phyloP scores from a whole-genome alignment of 2,797 vertebrate species.

The Sebastes iracundus region DNA sequence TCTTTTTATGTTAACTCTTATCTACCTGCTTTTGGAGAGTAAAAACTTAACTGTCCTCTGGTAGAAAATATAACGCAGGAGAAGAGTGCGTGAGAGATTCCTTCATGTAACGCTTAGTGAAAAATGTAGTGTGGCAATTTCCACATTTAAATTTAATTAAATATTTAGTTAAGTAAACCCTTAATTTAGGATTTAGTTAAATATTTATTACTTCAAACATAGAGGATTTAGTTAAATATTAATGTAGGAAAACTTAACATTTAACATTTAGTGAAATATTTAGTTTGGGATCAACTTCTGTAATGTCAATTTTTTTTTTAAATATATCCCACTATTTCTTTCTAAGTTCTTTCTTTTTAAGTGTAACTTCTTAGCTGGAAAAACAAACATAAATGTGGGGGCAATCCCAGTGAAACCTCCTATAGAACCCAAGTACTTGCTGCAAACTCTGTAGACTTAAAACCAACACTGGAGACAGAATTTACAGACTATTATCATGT shows the following conservation, averaged over 20 bases:
- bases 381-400: not conserved
- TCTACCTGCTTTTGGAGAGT: not conserved
- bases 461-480: not conserved
- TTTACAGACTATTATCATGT: not conserved
- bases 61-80: not conserved
- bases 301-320: not conserved
- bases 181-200: constrained; percentile 27
- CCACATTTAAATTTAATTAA: constrained; percentile 19
- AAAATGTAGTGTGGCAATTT: constrained; percentile 12
- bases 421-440: not conserved
- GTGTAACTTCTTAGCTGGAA: not conserved
- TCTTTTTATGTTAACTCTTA: constrained; percentile 3
- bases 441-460: not conserved
- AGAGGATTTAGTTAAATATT: constrained; percentile 17
- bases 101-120: constrained; percentile 5
- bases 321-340: not conserved
- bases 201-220: constrained; percentile 25
- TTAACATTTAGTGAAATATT: constrained; percentile 28
- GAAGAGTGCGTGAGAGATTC: not conserved
- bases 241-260: not conserved
- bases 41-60: not conserved
- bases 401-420: not conserved
- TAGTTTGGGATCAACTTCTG: constrained; percentile 1
- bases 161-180: constrained; percentile 33
- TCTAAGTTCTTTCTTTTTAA: not conserved